Evolutionary conservation across 2,888 invertebrate genomes (phyloP), one percentile per base, ranked within the genome.

Genomic region (Apamea monoglypha): DNA sequence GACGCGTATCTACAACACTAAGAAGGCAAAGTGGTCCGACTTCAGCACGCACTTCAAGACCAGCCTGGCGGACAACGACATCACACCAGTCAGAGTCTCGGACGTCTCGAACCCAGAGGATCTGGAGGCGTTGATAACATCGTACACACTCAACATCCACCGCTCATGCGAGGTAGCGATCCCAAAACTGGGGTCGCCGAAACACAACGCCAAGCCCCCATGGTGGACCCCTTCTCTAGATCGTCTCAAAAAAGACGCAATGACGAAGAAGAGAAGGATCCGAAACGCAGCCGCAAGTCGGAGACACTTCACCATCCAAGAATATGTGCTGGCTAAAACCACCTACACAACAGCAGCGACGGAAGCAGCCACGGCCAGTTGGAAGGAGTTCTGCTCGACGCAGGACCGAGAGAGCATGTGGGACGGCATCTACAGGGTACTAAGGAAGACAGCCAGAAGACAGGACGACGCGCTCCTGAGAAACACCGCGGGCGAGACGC

Each of bases 371-470:
- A 89, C 87, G 0, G 18, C 73, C 6, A 85, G 80, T 40, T 89
- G 88, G 88, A 87, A 88, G 67, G 77, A 84, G 7, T 88, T 87
- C 74, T 89, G 89, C 71, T 16, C 79, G 12, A 86, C n/a, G 14
- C 87, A 90, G 61, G 84, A 87, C 0, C 80, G 67, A 25, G 86
- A 88, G 29, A 82, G 85, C 36, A 73, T 89, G 79, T 88, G 87
- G 87, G 82, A 88, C 50, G 80, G 76, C 4, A 81, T 86, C 4
- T 86, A 89, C 61, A 79, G 89, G 69, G 86, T 87, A 7, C 69
- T 85, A 1, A 50, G 73, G 21, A 82, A 72, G 40, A 80, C 82
- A 7, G 25, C 64, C 16, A 74, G 40, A 44, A 68, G 66, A 50
- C 70, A 80, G 32, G 80, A 83, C 2, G 82, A 83, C 44, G 16